Evolutionary conservation across 2,113 vertebrate genomes (phyloP), one percentile per base, ranked within the genome.

Genomic region (Pogonocichla stellata): DNA sequence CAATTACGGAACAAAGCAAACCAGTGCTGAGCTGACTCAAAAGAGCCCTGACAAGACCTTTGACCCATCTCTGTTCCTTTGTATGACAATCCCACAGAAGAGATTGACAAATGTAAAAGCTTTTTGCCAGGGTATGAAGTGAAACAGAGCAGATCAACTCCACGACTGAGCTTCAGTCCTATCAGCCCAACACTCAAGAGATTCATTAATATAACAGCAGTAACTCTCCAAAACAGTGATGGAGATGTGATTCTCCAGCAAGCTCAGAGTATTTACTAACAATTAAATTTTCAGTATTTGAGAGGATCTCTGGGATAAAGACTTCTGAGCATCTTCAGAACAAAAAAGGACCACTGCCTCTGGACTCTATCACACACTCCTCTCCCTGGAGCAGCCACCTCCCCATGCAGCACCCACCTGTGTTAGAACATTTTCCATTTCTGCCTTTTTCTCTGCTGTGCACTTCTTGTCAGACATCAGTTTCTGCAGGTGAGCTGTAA

Each of bases 381-480:
- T 12, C 7, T 10, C 43, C 26, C 62, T 33, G 22, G 34, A 64
- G 28, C 40, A 24, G 20, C 60, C 80, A 19, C 4, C 19, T 15
- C 53, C 36, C 20, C 8, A 4, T 18, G 77, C 54, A 54, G 40
- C 20, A 87, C 97, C 82, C 38, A 99, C 99, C 98, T 99, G 99
- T 6, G 98, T 99, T 90, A 99, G 94, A 90, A 99, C 99, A 6
- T 98, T 98, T 60, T 99, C 99, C 99, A 99, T 99, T 97, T 99
- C 99, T 40, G 98, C 95, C 87, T 99, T 99, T 95, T 99, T 99
- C 93, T 99, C 99, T 34, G 98, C 98, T 4, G 98, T 48, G 89
- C 99, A 99, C 89, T 99, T 99, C 98, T 99, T 99, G 95, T 99
- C 99, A 61, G 99, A 99, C 99, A 99, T 99, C 89, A 99, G 90